A percentile compares a stretch with the other conserved stretches of the same genome.
Conservation (phyloP, 2,113 vertebrate species). For the Gila orcuttii region DNA sequence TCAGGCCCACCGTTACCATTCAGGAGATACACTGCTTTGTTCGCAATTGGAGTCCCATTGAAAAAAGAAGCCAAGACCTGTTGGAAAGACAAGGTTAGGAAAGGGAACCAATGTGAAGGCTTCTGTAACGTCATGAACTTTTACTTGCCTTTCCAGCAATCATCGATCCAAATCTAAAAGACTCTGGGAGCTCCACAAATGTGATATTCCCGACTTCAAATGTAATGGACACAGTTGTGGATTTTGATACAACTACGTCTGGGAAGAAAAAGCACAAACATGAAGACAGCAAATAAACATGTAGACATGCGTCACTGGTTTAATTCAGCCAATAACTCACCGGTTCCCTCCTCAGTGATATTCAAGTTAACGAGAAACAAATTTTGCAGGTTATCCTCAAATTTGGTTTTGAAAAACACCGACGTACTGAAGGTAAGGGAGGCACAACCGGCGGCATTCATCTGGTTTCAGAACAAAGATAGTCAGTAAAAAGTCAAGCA, state of each 20-base stretch:
- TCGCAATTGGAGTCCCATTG: too few species aligned
- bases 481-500: too few species aligned
- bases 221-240: not conserved
- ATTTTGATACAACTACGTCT: not conserved
- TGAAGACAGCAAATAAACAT: too few species aligned
- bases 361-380: not conserved
- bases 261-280: not conserved
- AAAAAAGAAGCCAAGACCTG: too few species aligned
- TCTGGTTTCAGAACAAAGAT: not conserved
- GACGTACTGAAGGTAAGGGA: conserved; percentile 12
- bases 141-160: conserved; percentile 66
- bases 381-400: conserved; percentile 14
- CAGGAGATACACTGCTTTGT: too few species aligned
- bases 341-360: conserved; percentile 71
- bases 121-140: not conserved
- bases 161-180: conserved; percentile 55
- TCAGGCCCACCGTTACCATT: not conserved
- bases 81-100: not conserved
- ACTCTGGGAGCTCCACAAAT: conserved; percentile 64
- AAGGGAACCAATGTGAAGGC: not conserved
- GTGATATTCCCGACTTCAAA: conserved; percentile 65
- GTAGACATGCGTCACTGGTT: not conserved
- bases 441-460: not conserved
- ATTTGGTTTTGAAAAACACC: conserved; percentile 51
- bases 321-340: conserved; percentile 41